Evolutionary conservation across 2,888 invertebrate species (phyloP).

Genomic region (Thera britannica): DNA sequence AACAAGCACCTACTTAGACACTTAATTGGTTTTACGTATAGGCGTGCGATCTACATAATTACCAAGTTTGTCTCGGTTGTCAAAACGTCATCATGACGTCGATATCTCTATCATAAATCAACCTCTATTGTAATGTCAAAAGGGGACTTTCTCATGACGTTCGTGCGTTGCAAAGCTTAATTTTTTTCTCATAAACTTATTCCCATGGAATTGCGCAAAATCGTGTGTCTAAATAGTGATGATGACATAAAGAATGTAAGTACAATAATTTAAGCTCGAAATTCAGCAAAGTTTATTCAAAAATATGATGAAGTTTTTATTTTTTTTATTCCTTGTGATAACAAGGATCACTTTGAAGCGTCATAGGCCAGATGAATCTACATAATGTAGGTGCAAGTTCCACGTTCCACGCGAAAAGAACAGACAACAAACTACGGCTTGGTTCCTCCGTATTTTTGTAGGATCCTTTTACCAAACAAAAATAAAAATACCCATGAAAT

Average conservation of each 20-base stretch:
- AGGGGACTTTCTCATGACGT: constrained; percentile 18
- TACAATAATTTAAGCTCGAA: not conserved
- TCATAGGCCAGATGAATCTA: too few relatives aligned
- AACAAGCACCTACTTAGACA: not conserved
- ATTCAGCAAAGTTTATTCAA: not conserved
- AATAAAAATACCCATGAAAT: too few relatives aligned
- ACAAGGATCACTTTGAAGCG: too few relatives aligned
- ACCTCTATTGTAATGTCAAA: constrained; percentile 22
- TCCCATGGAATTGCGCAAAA: constrained; percentile 14
- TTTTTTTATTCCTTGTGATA: too few relatives aligned
- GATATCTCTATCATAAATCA: constrained; percentile 13
- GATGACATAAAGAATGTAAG: not conserved
- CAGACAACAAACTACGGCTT: too few relatives aligned
- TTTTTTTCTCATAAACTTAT: constrained; percentile 17
- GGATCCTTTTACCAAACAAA: too few relatives aligned
- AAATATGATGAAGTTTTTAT: not conserved
- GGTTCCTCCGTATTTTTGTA: too few relatives aligned
- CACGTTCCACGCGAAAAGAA: too few relatives aligned
- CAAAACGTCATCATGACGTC: constrained; percentile 16
- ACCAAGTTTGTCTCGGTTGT: constrained; percentile 17
- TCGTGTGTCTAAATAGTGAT: not conserved
- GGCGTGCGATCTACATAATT: constrained; percentile 9
- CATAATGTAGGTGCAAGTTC: too few relatives aligned
- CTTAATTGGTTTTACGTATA: constrained; percentile 2
- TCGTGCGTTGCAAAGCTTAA: constrained; percentile 15